phyloP scores from a whole-genome alignment of 2,797 vertebrate genomes.

The Falco rusticolus region DNA sequence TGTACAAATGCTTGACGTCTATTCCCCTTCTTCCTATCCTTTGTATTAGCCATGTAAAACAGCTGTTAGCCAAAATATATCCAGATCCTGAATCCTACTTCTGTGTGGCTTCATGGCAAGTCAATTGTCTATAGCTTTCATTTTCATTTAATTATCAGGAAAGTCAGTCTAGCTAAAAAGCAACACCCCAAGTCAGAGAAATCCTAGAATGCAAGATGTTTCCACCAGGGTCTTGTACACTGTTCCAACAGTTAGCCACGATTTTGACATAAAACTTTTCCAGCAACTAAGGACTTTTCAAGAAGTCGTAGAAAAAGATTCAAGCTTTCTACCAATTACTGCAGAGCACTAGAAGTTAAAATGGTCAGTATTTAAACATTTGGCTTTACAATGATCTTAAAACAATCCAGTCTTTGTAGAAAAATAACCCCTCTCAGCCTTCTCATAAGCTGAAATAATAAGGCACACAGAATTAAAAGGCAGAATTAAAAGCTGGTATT shows the following conservation, averaged over 20 bases:
- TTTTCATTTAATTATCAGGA: neutral
- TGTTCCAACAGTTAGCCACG: neutral
- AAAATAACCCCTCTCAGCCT: neutral
- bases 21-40: neutral
- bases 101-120: neutral
- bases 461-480: neutral
- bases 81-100: neutral
- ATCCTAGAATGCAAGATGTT: neutral
- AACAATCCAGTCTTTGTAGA: neutral
- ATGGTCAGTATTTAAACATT: neutral
- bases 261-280: neutral
- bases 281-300: neutral
- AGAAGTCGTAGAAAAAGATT: neutral
- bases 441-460: slow-evolving; percentile 2
- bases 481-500: slow-evolving; percentile 18
- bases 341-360: neutral
- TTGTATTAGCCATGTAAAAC: neutral
- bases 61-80: neutral
- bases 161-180: neutral
- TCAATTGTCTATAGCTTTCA: neutral
- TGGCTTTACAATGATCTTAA: slow-evolving; percentile 17
- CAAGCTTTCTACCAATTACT: neutral
- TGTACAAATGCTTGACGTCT: neutral
- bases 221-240: neutral
- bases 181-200: neutral